Evolutionary conservation across 2,888 invertebrate genomes (phyloP).

Genomic region (Orthosia cruda): DNA sequence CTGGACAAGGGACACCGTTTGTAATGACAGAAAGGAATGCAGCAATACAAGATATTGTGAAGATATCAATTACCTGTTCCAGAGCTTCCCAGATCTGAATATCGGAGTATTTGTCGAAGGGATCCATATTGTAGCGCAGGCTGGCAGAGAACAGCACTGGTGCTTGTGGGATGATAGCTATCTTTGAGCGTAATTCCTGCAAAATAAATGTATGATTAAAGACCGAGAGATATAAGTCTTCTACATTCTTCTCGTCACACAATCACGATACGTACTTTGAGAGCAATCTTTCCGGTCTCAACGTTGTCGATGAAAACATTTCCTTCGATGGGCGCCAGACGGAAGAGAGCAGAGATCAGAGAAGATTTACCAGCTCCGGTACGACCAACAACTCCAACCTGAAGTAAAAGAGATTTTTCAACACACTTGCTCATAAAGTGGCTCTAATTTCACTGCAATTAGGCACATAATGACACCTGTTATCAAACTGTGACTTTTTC

Average conservation of each 20-base stretch:
- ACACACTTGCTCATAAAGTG: too few relatives aligned
- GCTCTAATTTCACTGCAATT: too few relatives aligned
- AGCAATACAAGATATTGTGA: background rate
- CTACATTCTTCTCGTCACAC: background rate
- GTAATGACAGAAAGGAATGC: background rate
- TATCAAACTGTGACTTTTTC: too few relatives aligned
- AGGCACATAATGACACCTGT: too few relatives aligned
- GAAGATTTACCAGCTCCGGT: slow-evolving; percentile 98
- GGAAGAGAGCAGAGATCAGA: slow-evolving; percentile 96
- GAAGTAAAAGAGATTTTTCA: background rate
- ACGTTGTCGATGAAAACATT: slow-evolving; percentile 95
- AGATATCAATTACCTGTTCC: slow-evolving; percentile 86
- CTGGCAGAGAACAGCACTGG: slow-evolving; percentile 92
- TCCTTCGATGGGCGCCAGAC: slow-evolving; percentile 95
- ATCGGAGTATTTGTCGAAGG: slow-evolving; percentile 92
- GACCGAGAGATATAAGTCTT: background rate
- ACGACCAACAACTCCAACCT: slow-evolving; percentile 97
- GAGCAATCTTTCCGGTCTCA: slow-evolving; percentile 93
- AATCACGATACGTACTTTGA: slow-evolving; percentile 85
- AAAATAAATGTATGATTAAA: slow-evolving; percentile 27
- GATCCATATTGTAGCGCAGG: slow-evolving; percentile 93
- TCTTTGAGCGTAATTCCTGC: slow-evolving; percentile 93
- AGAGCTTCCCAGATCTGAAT: slow-evolving; percentile 92
- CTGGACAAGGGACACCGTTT: slow-evolving; percentile 75
- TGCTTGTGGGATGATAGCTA: slow-evolving; percentile 93